Conservation (phyloP, 2,888 invertebrate genomes). For the Caenorhabditis japonica region DNA sequence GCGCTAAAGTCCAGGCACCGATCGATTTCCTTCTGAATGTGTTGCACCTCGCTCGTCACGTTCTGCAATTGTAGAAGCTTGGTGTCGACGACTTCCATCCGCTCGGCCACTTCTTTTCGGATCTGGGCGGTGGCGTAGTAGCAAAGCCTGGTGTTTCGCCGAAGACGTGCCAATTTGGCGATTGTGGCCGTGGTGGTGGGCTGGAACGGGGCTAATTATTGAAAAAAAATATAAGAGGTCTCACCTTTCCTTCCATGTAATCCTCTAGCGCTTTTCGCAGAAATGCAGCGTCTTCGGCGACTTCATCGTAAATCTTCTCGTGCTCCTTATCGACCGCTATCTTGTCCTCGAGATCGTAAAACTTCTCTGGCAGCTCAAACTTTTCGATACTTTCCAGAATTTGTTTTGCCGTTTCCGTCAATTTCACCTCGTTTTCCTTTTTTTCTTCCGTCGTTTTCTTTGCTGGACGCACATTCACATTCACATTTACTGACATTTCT, state of each 20-base stretch:
- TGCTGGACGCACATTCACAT: conserved; percentile 15
- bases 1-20: conserved; percentile 68
- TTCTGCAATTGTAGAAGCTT: conserved; percentile 68
- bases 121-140: conserved; percentile 57
- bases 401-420: conserved; percentile 26
- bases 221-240: neutral
- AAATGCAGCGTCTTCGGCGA: conserved; percentile 21
- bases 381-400: conserved; percentile 27
- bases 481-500: conserved; percentile 27
- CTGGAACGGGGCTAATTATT: conserved; percentile 5
- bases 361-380: conserved; percentile 40
- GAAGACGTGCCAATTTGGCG: conserved; percentile 44
- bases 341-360: conserved; percentile 60
- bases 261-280: conserved; percentile 32
- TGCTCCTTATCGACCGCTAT: conserved; percentile 46
- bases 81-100: conserved; percentile 60
- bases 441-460: conserved; percentile 24
- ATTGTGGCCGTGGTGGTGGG: conserved; percentile 2
- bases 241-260: conserved; percentile 42
- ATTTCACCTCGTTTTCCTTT: conserved; percentile 9
- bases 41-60: conserved; percentile 65
- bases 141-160: conserved; percentile 38
- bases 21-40: conserved; percentile 69
- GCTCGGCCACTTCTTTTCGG: conserved; percentile 40
- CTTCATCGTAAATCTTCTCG: conserved; percentile 38